These are phyloP conservation scores for Palythoa heliodiscus DNA, from an alignment of 92 coral and sea anemone genomes.

Conservation along the genomic window DNA sequence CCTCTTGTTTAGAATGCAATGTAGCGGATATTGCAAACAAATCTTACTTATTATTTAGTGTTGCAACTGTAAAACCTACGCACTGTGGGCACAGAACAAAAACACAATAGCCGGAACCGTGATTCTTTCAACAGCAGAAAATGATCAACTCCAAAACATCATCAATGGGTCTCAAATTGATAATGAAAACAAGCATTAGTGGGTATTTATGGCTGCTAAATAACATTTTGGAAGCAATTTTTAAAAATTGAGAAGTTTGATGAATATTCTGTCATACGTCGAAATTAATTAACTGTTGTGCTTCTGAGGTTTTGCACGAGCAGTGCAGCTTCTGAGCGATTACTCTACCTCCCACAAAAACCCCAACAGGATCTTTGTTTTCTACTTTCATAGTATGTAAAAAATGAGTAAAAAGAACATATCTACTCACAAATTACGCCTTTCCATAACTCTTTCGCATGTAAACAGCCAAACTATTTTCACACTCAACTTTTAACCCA, in stretches of 20 bases:
- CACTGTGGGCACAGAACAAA: not conserved
- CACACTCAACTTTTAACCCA: not conserved
- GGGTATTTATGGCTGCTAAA: not conserved
- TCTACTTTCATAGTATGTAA: not conserved
- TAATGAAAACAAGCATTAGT: not conserved
- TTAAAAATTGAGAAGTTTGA: not conserved
- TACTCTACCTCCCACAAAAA: not conserved
- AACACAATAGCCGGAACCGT: not conserved
- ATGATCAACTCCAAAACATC: not conserved
- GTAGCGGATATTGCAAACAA: not conserved
- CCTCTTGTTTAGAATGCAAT: no score
- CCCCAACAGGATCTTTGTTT: not conserved
- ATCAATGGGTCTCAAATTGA: not conserved
- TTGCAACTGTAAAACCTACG: not conserved
- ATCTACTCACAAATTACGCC: not conserved
- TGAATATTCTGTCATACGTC: not conserved
- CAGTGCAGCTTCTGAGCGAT: not conserved
- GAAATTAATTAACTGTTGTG: not conserved
- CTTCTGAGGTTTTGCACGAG: not conserved
- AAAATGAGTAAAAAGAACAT: not conserved
- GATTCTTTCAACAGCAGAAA: not conserved
- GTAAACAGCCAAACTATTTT: not conserved
- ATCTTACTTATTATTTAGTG: not conserved
- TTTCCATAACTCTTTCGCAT: not conserved
- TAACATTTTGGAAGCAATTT: not conserved